Base-by-base conservation (phyloP, 2,797 vertebrate species). In the Anabas testudineus region DNA sequence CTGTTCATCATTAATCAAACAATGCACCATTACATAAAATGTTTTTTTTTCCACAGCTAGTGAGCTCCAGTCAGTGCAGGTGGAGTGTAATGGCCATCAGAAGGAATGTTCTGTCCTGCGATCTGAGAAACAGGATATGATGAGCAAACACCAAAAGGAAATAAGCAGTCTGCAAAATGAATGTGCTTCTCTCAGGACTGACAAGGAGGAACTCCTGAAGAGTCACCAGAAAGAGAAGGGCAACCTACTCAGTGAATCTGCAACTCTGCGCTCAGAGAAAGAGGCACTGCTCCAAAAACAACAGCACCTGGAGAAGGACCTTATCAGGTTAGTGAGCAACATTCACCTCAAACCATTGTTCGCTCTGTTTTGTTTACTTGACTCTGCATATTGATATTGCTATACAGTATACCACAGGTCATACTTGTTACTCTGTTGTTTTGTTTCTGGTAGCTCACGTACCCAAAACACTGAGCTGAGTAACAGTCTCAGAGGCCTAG, bases 21-120 rank as follows among this genome's bases (percentile, higher is more conserved):
- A 56, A 21, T 21, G 10, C 22, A 51, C 16, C 2, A 5, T 83
- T 58, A 52, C 22, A 41, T 77, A 66, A 86, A 22, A 12, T 3
- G 2, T 24, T 9, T 8, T 48, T 41, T 19, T 52, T 34, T 51
- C 45, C 63, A 36, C 84, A 93, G 93, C 91, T 90, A 93, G 85
- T 87, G 97, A 99, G 86, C 90, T 99, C 83, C 96, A 97, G 88
- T 95, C 96, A 80, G 81, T 99, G 90, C 96, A 95, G 90, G 88
- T 91, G 84, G 95, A 96, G 82, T 96, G 94, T 85, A 85, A 80
- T 12, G 78, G 80, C 54, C 90, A 95, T 58, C 91, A 93, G 86
- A 93, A 82, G 71, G 94, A 95, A 76, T 93, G 93, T 26, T 85
- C 82, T 1, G 78, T 70, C 39, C 91, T 95, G 72, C 87, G 88